phyloP scores from a whole-genome alignment of 2,888 invertebrate species.

The Agonopterix heracliana region DNA sequence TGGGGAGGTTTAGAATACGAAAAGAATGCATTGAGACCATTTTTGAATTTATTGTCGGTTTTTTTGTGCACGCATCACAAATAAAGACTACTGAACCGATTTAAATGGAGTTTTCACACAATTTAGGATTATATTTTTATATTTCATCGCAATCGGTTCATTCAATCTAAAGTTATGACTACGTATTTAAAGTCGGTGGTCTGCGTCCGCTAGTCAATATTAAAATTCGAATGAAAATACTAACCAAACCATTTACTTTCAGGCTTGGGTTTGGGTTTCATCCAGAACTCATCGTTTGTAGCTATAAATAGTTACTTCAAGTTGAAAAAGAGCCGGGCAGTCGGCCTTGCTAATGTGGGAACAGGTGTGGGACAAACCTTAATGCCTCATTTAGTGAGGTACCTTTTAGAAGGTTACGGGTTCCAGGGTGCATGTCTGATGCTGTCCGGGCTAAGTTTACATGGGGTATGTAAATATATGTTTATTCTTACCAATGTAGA shows the following conservation, averaged over 20 bases:
- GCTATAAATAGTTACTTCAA: constrained; percentile 84
- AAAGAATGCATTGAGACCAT: too few species aligned
- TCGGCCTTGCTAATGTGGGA: constrained; percentile 84
- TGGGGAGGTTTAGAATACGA: too few species aligned
- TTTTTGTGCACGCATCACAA: too few species aligned
- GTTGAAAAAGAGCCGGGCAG: constrained; percentile 81
- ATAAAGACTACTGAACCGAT: too few species aligned
- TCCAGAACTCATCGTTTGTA: constrained; percentile 83
- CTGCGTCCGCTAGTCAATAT: too few species aligned
- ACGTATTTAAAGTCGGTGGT: too few species aligned
- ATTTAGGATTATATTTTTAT: too few species aligned
- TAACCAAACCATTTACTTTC: constrained; percentile 21
- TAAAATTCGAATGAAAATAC: neutral
- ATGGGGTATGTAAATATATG: constrained; percentile 75
- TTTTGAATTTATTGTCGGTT: too few species aligned
- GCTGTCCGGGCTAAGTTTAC: constrained; percentile 78
- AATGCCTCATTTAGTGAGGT: constrained; percentile 82
- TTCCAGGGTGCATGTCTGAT: constrained; percentile 80
- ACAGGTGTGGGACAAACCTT: constrained; percentile 85
- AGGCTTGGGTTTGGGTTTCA: constrained; percentile 83
- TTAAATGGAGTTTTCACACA: too few species aligned
- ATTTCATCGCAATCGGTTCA: too few species aligned
- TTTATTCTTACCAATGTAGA: neutral
- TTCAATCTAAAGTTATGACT: too few species aligned
- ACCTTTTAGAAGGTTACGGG: constrained; percentile 79